phyloP scores from a whole-genome alignment of 2,888 invertebrate species.

The Latheticus oryzae region DNA sequence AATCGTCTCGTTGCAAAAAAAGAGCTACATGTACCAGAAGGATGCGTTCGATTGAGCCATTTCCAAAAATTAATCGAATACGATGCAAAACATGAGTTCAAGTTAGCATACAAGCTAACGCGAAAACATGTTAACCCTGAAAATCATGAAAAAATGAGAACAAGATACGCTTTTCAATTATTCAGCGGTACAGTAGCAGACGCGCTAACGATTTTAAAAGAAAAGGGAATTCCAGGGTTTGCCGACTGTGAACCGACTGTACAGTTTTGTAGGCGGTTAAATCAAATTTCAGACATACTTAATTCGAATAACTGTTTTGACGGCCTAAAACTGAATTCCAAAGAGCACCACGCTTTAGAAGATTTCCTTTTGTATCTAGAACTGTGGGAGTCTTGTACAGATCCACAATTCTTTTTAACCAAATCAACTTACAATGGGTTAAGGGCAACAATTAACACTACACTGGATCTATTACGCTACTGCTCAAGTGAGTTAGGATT shows the following conservation, averaged over 20 bases:
- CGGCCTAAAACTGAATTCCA: background rate
- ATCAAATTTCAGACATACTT: too few species aligned
- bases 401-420: background rate
- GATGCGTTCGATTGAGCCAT: background rate
- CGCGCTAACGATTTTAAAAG: too few species aligned
- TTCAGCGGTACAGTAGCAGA: background rate
- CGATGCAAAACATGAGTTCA: background rate
- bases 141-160: background rate
- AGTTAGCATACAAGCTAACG: background rate
- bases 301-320: background rate
- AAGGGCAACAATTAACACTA: background rate
- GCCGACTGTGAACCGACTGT: too few species aligned
- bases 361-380: background rate
- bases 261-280: too few species aligned
- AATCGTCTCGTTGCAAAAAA: constrained; percentile 18
- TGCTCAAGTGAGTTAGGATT: background rate
- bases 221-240: too few species aligned
- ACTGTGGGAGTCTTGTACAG: constrained; percentile 1
- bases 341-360: background rate
- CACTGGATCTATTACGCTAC: background rate
- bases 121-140: background rate
- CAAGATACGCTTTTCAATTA: background rate
- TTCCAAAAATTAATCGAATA: background rate
- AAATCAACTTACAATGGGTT: background rate
- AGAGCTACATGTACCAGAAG: constrained; percentile 1